Percentiles rank a stretch among this genome's conserved stretches.
Evolutionary conservation across 2,888 invertebrate genomes (phyloP).

Genomic region (Trissonchulus latispiculum): DNA sequence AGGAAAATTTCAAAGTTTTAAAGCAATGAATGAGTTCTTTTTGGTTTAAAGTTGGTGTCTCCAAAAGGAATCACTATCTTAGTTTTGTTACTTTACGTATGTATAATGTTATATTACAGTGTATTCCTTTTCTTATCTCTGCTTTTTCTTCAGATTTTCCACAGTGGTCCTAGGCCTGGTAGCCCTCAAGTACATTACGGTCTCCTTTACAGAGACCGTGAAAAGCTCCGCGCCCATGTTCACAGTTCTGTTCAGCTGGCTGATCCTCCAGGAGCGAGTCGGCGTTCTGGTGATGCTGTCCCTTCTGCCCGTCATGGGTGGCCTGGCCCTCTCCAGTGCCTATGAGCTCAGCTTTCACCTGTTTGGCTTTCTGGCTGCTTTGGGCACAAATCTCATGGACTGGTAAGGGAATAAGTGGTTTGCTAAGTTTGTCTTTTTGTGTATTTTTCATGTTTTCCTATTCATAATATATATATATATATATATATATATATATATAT

Average conservation of each 20-base stretch:
- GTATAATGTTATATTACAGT: no score
- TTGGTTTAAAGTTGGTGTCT: no score
- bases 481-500: no score
- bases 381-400: slow-evolving; percentile 67
- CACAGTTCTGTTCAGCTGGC: slow-evolving; percentile 62
- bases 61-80: no score
- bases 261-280: slow-evolving; percentile 54
- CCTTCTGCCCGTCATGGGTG: slow-evolving; percentile 65
- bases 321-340: slow-evolving; percentile 63
- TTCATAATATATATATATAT: no score
- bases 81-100: no score
- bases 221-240: slow-evolving; percentile 69
- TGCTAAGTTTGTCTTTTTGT: no score
- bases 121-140: no score
- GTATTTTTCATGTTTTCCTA: no score
- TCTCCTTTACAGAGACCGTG: slow-evolving; percentile 68
- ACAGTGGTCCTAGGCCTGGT: slow-evolving; percentile 64
- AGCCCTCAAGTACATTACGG: slow-evolving; percentile 65
- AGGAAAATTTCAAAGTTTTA: no score
- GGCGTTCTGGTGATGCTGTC: slow-evolving; percentile 60
- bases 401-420: no score
- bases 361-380: slow-evolving; percentile 61
- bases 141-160: slow-evolving; percentile 55
- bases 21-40: no score
- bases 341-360: slow-evolving; percentile 65